Percentiles rank a stretch among this genome's conserved stretches.
These are phyloP conservation scores for Uropetala carovei DNA, from an alignment of 2,888 invertebrate species.

Conservation along the genomic window DNA sequence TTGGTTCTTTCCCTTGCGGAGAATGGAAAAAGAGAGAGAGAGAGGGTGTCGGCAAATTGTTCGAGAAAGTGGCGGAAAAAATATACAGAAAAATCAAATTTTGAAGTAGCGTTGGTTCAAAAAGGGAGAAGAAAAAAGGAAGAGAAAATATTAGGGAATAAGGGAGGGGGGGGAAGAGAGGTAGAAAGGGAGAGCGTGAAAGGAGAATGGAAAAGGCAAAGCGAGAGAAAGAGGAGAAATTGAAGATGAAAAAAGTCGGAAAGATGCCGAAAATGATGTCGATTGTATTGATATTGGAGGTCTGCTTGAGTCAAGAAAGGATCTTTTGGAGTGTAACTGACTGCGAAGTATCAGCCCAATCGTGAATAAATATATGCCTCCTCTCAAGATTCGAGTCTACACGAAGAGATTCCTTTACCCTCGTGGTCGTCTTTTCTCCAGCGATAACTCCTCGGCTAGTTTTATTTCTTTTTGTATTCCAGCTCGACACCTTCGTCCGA, in stretches of 20 bases:
- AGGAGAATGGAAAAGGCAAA: not conserved
- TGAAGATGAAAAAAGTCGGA: not conserved
- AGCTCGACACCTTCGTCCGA: no score
- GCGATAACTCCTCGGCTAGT: no score
- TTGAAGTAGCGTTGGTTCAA: not conserved
- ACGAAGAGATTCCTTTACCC: no score
- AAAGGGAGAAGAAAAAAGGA: not conserved
- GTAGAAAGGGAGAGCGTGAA: not conserved
- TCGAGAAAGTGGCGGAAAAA: constrained; percentile 1
- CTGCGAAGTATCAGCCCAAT: not conserved
- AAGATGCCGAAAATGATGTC: not conserved
- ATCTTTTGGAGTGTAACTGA: not conserved
- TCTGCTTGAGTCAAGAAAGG: not conserved
- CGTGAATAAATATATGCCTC: not conserved
- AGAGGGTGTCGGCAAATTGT: not conserved
- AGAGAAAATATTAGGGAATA: not conserved
- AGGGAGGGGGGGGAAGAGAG: not conserved
- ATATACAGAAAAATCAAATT: not conserved
- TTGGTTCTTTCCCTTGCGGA: not conserved
- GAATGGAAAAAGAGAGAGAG: not conserved
- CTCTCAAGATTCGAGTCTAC: not conserved
- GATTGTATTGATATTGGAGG: not conserved
- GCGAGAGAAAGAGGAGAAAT: not conserved
- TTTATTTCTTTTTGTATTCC: no score
- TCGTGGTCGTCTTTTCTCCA: not conserved